phyloP scores from a whole-genome alignment of 1,140 invertebrate genomes.

The Mylabris phalerata region DNA sequence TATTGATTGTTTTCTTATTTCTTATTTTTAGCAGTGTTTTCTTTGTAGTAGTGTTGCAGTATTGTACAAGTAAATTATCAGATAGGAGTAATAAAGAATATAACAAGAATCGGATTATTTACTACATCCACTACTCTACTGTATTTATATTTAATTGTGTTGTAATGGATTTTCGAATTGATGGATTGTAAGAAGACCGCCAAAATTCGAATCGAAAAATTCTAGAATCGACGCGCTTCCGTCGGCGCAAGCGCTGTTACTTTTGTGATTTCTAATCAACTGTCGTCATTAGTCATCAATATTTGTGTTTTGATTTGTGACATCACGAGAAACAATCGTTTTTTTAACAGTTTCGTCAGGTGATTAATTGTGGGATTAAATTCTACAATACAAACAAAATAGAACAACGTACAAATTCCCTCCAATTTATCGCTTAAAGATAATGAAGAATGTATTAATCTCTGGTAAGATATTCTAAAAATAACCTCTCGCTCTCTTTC shows the following conservation, averaged over 20 bases:
- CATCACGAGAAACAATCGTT: no score
- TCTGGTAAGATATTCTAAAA: background rate
- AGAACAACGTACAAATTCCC: background rate
- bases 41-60: slow-evolving; percentile 13
- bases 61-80: slow-evolving; percentile 47
- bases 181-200: no score
- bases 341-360: no score
- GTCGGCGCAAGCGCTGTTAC: no score
- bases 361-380: no score
- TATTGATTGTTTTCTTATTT: slow-evolving; percentile 23
- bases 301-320: background rate
- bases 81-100: background rate
- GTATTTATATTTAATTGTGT: no score
- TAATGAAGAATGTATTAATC: background rate
- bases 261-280: no score
- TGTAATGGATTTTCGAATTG: no score
- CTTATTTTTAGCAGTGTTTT: background rate
- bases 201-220: no score
- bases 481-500: no score
- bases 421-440: background rate
- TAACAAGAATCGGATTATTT: background rate
- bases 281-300: background rate
- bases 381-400: no score
- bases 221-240: no score
- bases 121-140: background rate